phyloP scores from a whole-genome alignment of 2,113 vertebrate genomes.

The Amblyopsis rosae region DNA sequence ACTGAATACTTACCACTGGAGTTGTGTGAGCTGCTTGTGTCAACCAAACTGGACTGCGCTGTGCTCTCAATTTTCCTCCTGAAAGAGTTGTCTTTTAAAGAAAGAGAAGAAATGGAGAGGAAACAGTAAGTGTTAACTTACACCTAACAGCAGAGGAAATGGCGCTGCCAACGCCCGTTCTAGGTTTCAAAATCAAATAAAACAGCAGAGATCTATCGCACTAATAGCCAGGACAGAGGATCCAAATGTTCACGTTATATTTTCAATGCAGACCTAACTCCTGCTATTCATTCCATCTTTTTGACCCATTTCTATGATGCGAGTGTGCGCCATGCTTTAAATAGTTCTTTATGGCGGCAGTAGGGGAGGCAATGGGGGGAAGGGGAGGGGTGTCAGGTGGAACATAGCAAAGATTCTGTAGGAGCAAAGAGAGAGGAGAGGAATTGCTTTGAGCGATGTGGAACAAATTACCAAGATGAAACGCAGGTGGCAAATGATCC shows the following conservation, averaged over 20 bases:
- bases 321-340: slow-evolving; percentile 67
- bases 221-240: too few species aligned
- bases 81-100: slow-evolving; percentile 86
- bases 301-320: slow-evolving; percentile 71
- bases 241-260: slow-evolving; percentile 41
- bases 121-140: slow-evolving; percentile 27
- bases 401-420: slow-evolving; percentile 14
- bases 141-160: background rate
- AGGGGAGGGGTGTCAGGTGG: slow-evolving; percentile 20
- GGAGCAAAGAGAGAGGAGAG: slow-evolving; percentile 19
- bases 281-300: slow-evolving; percentile 61
- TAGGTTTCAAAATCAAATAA: too few species aligned
- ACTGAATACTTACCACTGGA: slow-evolving; percentile 87
- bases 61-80: slow-evolving; percentile 90
- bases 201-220: too few species aligned
- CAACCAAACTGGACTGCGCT: slow-evolving; percentile 89
- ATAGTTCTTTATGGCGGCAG: slow-evolving; percentile 69
- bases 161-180: too few species aligned
- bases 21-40: slow-evolving; percentile 95
- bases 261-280: slow-evolving; percentile 59
- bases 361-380: slow-evolving; percentile 2
- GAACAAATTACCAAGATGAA: slow-evolving; percentile 3
- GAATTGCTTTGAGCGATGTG: slow-evolving; percentile 15
- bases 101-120: slow-evolving; percentile 43
- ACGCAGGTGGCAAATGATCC: background rate